Evolutionary conservation across 1,140 invertebrate species (phyloP), one percentile per base, ranked within the genome.

Genomic region (Nomia melanderi): DNA sequence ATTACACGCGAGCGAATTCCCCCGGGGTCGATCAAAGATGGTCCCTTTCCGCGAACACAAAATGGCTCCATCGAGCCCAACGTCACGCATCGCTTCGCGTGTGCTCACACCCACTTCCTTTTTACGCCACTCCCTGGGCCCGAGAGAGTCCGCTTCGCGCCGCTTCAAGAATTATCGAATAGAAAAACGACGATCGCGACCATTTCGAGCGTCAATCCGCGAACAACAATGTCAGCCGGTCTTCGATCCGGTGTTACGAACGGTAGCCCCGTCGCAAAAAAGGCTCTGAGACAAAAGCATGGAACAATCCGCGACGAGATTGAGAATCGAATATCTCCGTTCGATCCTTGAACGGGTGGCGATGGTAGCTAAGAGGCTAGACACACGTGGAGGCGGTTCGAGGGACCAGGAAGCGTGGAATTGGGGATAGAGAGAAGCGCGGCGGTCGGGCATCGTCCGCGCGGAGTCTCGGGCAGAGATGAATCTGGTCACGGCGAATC

Each of bases 81-180:
- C 88, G 91, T 92, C 89, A 91, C 89, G 91, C 91, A 91, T 87
- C 89, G 91, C 87, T 88, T 91, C 90, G 86, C 90, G 87, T 86
- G 86, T 89, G 90, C 89, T 92, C 92, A 92, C 91, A 92, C 92
- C 92, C 92, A 92, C 90, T 92, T 92, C 92, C 92, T 92, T 91
- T 91, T 92, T 91, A 91, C 84, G 90, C 92, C 92, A 92, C 92
- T 92, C 92, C 91, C 91, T 91, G 89, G 82, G 63, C 78, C 78
- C 33, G 33, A n/a, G n/a, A n/a, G 54, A 65, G 59, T 69, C 78
- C 36, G 72, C 72, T 47, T 72, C 69, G 66, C 66, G 9, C 17
- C 47, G 47, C 47, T 50, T n/a, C 47, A n/a, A 5, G 47, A 50
- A n/a, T 50, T 20, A 50, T 50, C 47, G 47, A 50, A n/a, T 50